Conservation (phyloP, 2,888 invertebrate species). For the Synergus laeviventris region DNA sequence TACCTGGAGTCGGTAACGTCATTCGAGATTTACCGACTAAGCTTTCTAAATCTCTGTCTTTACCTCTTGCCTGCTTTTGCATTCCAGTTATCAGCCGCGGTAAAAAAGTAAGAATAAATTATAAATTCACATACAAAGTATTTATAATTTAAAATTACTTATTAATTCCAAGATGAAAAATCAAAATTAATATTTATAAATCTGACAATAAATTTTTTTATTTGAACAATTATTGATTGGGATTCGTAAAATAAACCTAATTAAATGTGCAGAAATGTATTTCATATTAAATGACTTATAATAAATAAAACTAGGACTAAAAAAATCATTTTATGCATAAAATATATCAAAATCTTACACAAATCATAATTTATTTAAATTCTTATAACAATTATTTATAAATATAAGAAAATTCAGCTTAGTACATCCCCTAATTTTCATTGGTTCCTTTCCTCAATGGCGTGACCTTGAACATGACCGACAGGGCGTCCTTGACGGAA, state of each 20-base stretch:
- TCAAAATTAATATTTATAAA: too few relatives aligned
- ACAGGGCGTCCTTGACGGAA: slow-evolving; percentile 49
- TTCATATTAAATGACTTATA: background rate
- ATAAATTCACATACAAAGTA: too few relatives aligned
- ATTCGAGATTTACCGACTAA: too few relatives aligned
- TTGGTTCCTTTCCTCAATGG: background rate
- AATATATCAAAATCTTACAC: background rate
- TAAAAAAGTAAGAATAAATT: too few relatives aligned
- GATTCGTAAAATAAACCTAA: background rate
- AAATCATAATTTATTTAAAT: background rate
- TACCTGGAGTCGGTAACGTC: too few relatives aligned
- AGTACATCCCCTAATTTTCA: background rate
- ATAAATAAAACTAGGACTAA: background rate
- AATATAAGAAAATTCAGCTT: background rate
- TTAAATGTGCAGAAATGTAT: background rate
- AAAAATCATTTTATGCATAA: background rate
- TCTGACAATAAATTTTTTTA: too few relatives aligned
- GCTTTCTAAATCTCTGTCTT: too few relatives aligned
- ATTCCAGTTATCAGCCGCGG: too few relatives aligned
- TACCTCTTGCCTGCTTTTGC: too few relatives aligned
- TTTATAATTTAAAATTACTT: too few relatives aligned
- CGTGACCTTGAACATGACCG: slow-evolving; percentile 54
- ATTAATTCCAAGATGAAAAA: too few relatives aligned
- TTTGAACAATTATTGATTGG: too few relatives aligned
- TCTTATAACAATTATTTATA: background rate